These are phyloP conservation scores for Gymnarchus niloticus DNA, from an alignment of 2,113 vertebrate species.

Conservation along the genomic window DNA sequence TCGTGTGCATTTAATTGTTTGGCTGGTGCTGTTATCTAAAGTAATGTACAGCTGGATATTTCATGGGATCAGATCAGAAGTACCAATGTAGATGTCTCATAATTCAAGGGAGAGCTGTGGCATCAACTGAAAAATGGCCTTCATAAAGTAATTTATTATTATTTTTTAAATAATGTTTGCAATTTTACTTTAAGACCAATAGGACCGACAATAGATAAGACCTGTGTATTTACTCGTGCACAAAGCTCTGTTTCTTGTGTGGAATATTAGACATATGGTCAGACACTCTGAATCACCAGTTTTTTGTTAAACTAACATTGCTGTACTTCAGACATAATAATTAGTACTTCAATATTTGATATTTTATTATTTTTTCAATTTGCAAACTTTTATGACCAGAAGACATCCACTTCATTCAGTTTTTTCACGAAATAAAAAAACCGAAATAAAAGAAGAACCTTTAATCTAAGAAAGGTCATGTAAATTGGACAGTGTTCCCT, in stretches of 20 bases:
- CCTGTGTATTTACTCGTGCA: no score
- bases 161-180: no score
- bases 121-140: not conserved
- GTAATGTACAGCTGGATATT: not conserved
- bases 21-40: not conserved
- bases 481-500: not conserved
- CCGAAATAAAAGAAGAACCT: not conserved
- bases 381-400: not conserved
- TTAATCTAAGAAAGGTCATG: constrained; percentile 12
- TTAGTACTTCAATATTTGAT: not conserved
- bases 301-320: not conserved
- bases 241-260: no score
- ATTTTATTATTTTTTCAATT: constrained; percentile 7
- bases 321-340: not conserved
- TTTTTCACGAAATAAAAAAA: not conserved
- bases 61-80: no score
- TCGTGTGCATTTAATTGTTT: no score
- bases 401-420: not conserved
- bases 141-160: not conserved
- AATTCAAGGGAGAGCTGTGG: not conserved
- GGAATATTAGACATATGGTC: not conserved
- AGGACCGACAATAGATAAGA: not conserved
- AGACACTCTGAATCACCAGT: not conserved
- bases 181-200: not conserved
- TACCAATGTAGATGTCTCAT: not conserved